Evolutionary conservation across 1,140 invertebrate species (phyloP).

Genomic region (Drosophila repleta): DNA sequence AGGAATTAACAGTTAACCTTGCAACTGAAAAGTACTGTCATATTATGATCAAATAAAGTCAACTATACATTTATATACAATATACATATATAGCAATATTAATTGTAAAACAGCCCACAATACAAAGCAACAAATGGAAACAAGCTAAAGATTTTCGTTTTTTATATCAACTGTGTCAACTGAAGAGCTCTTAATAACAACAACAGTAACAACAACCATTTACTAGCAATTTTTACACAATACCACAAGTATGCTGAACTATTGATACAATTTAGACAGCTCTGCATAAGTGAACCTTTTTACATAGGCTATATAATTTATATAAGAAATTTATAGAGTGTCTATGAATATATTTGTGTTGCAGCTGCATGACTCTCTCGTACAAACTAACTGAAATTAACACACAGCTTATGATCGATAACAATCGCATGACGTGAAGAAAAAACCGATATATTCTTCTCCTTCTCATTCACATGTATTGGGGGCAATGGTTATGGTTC

Average conservation of each 20-base stretch:
- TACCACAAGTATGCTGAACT: constrained; percentile 50
- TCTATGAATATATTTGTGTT: constrained; percentile 43
- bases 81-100: constrained; percentile 21
- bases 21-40: constrained; percentile 56
- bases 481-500: constrained; percentile 36
- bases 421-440: too few species aligned
- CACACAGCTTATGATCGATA: background rate
- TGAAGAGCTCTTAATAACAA: constrained; percentile 39
- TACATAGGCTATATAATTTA: constrained; percentile 54
- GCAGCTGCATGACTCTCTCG: constrained; percentile 8
- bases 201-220: constrained; percentile 38
- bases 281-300: constrained; percentile 53
- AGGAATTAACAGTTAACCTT: constrained; percentile 61
- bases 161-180: constrained; percentile 56
- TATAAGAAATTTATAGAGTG: constrained; percentile 66
- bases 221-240: constrained; percentile 61
- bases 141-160: constrained; percentile 56
- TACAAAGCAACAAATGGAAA: constrained; percentile 59
- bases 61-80: constrained; percentile 28
- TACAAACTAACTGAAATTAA: constrained; percentile 17
- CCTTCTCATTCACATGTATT: too few species aligned
- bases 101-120: constrained; percentile 46
- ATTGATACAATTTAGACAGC: constrained; percentile 41
- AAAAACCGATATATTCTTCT: too few species aligned
- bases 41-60: constrained; percentile 43